phyloP scores from a whole-genome alignment of 1,140 invertebrate genomes.

The Diorhabda sublineata region DNA sequence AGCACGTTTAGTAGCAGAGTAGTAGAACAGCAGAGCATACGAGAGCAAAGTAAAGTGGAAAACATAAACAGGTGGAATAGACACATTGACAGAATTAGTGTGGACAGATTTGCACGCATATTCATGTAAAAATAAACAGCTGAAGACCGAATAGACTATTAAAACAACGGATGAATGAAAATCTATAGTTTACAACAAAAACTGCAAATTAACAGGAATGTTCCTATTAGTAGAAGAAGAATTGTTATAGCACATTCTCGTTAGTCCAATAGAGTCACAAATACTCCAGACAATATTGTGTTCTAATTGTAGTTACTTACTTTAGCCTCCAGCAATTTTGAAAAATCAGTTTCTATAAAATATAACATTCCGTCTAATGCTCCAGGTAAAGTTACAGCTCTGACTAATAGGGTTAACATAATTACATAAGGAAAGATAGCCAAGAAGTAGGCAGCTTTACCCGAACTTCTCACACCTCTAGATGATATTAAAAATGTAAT shows the following conservation, averaged over 20 bases:
- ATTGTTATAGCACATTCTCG: not conserved
- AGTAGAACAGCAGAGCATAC: too few species aligned
- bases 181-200: not conserved
- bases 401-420: constrained; percentile 67
- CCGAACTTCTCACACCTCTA: constrained; percentile 73
- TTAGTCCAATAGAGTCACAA: not conserved
- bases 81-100: too few species aligned
- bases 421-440: constrained; percentile 83
- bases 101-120: too few species aligned
- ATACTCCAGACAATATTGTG: not conserved
- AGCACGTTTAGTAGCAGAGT: too few species aligned
- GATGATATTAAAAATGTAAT: constrained; percentile 72
- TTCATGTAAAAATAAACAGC: too few species aligned
- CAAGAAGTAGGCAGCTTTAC: constrained; percentile 78
- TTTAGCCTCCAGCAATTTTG: constrained; percentile 56
- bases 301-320: constrained; percentile 37
- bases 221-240: not conserved
- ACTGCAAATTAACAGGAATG: not conserved
- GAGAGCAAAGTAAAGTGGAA: too few species aligned
- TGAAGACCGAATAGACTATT: too few species aligned
- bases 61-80: too few species aligned
- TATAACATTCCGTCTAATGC: constrained; percentile 70
- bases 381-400: constrained; percentile 70
- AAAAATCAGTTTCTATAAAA: constrained; percentile 64
- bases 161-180: too few species aligned